Percentiles rank a stretch among this genome's conserved stretches.
phyloP scores from a whole-genome alignment of 2,113 vertebrate species.

The Trematomus loennbergii region DNA sequence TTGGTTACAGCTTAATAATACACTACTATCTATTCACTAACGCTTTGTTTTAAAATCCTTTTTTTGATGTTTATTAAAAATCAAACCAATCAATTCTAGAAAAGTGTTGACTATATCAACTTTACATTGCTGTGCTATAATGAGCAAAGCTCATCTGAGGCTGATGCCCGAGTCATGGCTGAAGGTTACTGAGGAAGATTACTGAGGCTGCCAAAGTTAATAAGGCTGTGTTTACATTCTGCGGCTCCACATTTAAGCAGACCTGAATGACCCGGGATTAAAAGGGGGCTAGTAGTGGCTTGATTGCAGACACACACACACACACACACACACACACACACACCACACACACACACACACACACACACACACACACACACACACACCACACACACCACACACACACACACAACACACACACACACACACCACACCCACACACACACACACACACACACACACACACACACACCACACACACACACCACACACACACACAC shows the following conservation, averaged over 20 bases:
- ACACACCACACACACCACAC: no score
- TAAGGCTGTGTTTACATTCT: constrained; percentile 80
- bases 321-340: constrained; percentile 35
- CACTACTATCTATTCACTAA: not conserved
- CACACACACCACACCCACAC: constrained; percentile 5
- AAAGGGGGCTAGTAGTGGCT: constrained; percentile 55
- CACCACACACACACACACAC: constrained; percentile 33
- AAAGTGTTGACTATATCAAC: constrained; percentile 1
- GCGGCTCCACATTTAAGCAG: constrained; percentile 69
- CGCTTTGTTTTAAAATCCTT: not conserved
- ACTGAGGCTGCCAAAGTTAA: constrained; percentile 71
- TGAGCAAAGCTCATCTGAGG: constrained; percentile 43
- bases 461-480: no score
- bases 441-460: constrained; percentile 42
- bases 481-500: constrained; percentile 11
- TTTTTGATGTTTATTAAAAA: constrained; percentile 6
- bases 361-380: constrained; percentile 24
- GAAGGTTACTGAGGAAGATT: constrained; percentile 65
- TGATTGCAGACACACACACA: constrained; percentile 56
- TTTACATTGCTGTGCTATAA: not conserved
- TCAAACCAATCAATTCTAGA: constrained; percentile 6
- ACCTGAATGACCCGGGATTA: constrained; percentile 76
- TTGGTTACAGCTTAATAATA: constrained; percentile 22
- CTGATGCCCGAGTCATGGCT: constrained; percentile 42
- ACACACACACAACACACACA: constrained; percentile 7